Conservation (phyloP, 1,140 invertebrate genomes). For the Lamellibrachia luymesi region DNA sequence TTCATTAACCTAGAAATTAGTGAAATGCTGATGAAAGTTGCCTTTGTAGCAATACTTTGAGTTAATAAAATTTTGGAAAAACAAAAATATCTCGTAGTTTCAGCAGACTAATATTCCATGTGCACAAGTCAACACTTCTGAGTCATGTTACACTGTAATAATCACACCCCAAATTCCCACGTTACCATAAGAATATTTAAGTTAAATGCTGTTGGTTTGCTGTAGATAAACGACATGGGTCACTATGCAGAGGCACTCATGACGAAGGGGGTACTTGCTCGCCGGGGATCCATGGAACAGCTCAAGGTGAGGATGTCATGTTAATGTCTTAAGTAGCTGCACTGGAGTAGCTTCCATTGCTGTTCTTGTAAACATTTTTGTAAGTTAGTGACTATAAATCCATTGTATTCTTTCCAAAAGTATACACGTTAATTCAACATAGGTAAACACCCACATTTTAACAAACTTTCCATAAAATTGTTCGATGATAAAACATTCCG, state of each 20-base stretch:
- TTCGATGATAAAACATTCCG: no score
- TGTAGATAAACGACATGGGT: slow-evolving; percentile 48
- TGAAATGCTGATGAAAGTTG: neutral
- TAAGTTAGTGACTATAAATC: neutral
- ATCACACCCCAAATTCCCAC: neutral
- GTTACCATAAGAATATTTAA: neutral
- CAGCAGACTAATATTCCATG: neutral
- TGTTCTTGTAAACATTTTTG: neutral
- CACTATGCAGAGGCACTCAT: slow-evolving; percentile 55
- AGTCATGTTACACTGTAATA: neutral
- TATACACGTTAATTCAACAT: neutral
- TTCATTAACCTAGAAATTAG: neutral
- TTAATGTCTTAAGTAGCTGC: neutral
- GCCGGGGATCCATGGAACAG: slow-evolving; percentile 52
- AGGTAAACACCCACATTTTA: neutral
- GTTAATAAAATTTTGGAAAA: neutral
- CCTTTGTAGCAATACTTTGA: neutral
- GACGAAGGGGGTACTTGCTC: slow-evolving; percentile 55
- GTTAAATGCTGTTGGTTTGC: neutral
- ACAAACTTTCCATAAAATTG: neutral
- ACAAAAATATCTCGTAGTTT: neutral
- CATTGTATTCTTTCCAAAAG: neutral
- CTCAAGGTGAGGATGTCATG: slow-evolving; percentile 41
- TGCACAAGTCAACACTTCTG: neutral
- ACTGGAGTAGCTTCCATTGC: neutral